Evolutionary conservation across 2,797 vertebrate species (phyloP), one percentile per base, ranked within the genome.

Genomic region (Echiichthys vipera): DNA sequence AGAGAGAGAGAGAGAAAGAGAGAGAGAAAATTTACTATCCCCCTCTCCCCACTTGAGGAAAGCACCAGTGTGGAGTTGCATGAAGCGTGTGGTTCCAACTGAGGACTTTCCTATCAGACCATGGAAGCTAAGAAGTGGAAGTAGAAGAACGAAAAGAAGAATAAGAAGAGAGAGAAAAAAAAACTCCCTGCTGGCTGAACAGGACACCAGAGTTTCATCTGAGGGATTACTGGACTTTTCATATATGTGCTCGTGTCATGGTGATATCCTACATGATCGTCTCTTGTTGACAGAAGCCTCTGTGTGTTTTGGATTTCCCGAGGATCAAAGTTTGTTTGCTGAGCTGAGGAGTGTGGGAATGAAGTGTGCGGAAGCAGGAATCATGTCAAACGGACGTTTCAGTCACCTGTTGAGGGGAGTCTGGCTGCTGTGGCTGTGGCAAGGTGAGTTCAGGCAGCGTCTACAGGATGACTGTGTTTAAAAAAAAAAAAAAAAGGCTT

Each of bases 331-430:
- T 85, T 85, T 77, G 66, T 65, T 82, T 75, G 70, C 42, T 22
- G 51, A 84, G 65, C 66, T 25, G 50, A 73, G 79, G 47, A 71
- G 81, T 47, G 77, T 51, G 66, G 88, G 84, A 78, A 78, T 78
- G 84, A 84, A 83, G 77, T 65, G 58, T 50, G 63, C 34, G n/a
- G 80, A 68, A 77, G 77, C 70, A 43, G 86, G 73, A 84, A 85
- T 72, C 89, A 95, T 95, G 94, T 89, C 88, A 78, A 84, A 57
- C 40, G 76, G 83, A 87, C 85, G 39, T 57, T 71, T 82, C 76
- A 66, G 84, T 92, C 92, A 93, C 93, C 91, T 94, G 92, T 78
- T 92, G 77, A 88, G 78, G 73, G 87, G 83, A 76, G 77, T 88
- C 77, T 93, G 92, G 91, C 61, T 93, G 80, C 77, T 94, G 66